These are phyloP conservation scores for Andrena marginata DNA, from an alignment of 2,888 invertebrate species.

Conservation along the genomic window DNA sequence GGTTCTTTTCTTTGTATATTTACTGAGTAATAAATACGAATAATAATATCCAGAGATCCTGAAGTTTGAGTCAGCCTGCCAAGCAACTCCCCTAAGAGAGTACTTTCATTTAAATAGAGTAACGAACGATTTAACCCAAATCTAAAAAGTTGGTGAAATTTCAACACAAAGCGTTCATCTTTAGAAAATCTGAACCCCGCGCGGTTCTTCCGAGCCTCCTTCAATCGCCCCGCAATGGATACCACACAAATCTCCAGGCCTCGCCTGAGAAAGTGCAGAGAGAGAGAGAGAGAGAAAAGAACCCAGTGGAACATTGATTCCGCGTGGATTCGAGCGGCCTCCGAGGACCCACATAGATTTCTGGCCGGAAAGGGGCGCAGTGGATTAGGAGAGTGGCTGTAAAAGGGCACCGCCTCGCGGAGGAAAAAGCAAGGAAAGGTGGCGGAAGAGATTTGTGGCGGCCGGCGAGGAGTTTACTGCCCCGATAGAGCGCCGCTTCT, in stretches of 20 bases:
- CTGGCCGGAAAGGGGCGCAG: constrained; percentile 16
- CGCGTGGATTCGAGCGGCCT: constrained; percentile 6
- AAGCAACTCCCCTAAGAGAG: too few species aligned
- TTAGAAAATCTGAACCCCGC: too few species aligned
- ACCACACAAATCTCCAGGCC: constrained; percentile 3
- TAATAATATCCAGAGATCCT: too few species aligned
- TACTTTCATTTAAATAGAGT: too few species aligned
- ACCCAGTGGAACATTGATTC: constrained; percentile 5
- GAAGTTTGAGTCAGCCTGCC: too few species aligned
- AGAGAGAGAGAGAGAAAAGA: background rate
- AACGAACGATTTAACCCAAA: too few species aligned
- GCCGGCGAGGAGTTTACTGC: constrained; percentile 27
- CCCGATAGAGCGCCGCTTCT: constrained; percentile 19
- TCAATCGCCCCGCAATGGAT: background rate
- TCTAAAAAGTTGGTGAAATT: too few species aligned
- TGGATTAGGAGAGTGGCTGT: constrained; percentile 56
- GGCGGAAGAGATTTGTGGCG: constrained; percentile 59
- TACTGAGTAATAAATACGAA: too few species aligned
- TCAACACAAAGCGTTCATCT: too few species aligned
- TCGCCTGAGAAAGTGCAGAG: background rate
- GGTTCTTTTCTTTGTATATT: too few species aligned
- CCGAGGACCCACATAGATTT: constrained; percentile 13
- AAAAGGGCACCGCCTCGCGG: constrained; percentile 37
- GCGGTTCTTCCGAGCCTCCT: too few species aligned
- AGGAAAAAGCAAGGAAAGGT: constrained; percentile 31